These are phyloP conservation scores for Epistrophe grossulariae DNA, from an alignment of 2,888 invertebrate species.

Conservation along the genomic window DNA sequence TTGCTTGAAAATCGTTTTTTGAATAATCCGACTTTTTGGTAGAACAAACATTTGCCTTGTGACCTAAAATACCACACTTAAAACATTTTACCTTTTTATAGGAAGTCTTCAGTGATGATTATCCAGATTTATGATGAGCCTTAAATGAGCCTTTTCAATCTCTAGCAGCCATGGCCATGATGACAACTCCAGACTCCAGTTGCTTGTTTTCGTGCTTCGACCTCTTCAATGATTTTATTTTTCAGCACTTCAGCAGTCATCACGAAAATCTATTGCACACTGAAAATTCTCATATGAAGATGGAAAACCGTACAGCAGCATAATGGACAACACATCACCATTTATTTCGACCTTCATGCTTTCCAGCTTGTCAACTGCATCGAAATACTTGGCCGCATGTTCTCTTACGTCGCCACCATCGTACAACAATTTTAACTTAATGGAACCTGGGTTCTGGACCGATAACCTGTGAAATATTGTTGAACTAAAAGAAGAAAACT, in stretches of 20 bases:
- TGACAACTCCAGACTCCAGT: conserved; percentile 29
- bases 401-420: conserved; percentile 50
- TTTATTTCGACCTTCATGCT: conserved; percentile 54
- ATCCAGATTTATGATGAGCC: no score
- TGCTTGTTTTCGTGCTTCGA: conserved; percentile 51
- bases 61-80: no score
- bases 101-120: no score
- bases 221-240: conserved; percentile 62
- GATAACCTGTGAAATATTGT: no score
- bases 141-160: no score
- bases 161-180: conserved; percentile 35
- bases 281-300: conserved; percentile 58
- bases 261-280: conserved; percentile 50
- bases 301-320: conserved; percentile 52
- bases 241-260: conserved; percentile 58
- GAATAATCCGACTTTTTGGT: not conserved
- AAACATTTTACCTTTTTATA: no score
- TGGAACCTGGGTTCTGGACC: no score
- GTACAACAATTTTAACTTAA: not conserved
- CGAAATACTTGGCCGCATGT: conserved; percentile 53
- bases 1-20: not conserved
- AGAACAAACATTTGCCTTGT: no score
- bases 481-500: no score
- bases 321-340: conserved; percentile 54
- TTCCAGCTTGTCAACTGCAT: conserved; percentile 61